A percentile compares a stretch with the other conserved stretches of the same genome.
Conservation (phyloP, 2,888 invertebrate species). For the Invenusta paracnida region DNA sequence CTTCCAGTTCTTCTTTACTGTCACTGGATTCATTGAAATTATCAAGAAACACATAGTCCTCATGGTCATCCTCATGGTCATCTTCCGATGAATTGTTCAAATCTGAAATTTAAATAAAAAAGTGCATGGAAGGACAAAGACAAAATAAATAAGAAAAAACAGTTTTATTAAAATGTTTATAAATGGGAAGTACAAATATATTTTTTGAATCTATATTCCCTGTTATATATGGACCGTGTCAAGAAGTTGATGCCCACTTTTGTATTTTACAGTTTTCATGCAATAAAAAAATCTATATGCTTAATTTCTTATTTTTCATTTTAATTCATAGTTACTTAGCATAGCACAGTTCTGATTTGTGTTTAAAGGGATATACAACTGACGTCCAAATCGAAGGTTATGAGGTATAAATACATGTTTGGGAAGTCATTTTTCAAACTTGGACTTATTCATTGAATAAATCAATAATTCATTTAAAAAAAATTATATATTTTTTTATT, state of each 20-base stretch:
- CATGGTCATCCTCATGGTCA: not conserved
- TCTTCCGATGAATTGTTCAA: not conserved
- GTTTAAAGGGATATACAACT: not conserved
- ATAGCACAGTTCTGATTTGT: not conserved
- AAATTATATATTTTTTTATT: not conserved
- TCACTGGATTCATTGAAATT: not conserved
- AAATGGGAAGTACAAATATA: not conserved
- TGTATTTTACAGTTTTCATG: not conserved
- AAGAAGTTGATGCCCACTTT: not conserved
- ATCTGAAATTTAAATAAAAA: not conserved
- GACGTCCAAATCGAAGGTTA: not conserved
- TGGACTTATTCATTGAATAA: not conserved
- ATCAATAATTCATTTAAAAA: not conserved
- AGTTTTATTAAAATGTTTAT: not conserved
- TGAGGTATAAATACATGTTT: not conserved
- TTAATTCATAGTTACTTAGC: not conserved
- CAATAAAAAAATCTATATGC: not conserved
- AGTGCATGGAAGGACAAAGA: not conserved
- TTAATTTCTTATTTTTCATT: not conserved
- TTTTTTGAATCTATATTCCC: not conserved
- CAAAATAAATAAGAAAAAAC: not conserved
- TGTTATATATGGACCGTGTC: not conserved
- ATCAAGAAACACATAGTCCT: not conserved
- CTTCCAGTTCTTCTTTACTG: not conserved
- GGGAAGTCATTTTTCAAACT: not conserved